A percentile compares a stretch with the other conserved stretches of the same genome.
Evolutionary conservation across 2,888 invertebrate genomes (phyloP).

Genomic region (Oscheius sp.): DNA sequence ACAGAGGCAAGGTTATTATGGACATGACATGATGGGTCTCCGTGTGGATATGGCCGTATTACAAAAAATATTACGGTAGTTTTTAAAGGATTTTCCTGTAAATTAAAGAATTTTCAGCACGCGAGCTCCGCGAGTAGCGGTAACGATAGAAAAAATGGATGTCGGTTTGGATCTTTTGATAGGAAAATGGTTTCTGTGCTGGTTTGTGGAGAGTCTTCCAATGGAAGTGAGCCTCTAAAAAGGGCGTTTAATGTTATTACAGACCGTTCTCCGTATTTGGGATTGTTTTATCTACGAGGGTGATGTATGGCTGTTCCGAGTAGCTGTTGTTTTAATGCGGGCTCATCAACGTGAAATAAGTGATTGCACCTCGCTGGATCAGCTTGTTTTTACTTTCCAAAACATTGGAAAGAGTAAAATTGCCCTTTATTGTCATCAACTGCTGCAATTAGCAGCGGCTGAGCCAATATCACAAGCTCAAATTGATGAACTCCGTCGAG

Average conservation of each 20-base stretch:
- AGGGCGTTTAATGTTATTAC: constrained; percentile 36
- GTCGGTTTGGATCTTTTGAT: constrained; percentile 56
- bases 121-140: constrained; percentile 19
- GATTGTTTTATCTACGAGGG: constrained; percentile 95
- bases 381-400: constrained; percentile 47
- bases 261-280: constrained; percentile 93
- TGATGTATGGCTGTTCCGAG: constrained; percentile 89
- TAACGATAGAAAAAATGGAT: constrained; percentile 44
- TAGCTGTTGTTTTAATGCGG: constrained; percentile 77
- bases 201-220: constrained; percentile 59
- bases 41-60: constrained; percentile 54
- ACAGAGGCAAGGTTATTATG: constrained; percentile 50
- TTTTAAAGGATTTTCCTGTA: too few relatives aligned
- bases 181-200: constrained; percentile 60
- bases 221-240: constrained; percentile 50
- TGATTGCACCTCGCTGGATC: constrained; percentile 45
- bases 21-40: constrained; percentile 53
- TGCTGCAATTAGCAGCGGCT: constrained; percentile 25
- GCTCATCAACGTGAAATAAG: constrained; percentile 47
- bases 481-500: constrained; percentile 17
- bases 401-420: constrained; percentile 49
- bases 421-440: constrained; percentile 56
- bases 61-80: constrained; percentile 45
- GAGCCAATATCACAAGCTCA: constrained; percentile 20
- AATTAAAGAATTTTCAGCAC: constrained; percentile 7